phyloP scores from a whole-genome alignment of 2,113 vertebrate genomes.

The Tetraodon nigroviridis region DNA sequence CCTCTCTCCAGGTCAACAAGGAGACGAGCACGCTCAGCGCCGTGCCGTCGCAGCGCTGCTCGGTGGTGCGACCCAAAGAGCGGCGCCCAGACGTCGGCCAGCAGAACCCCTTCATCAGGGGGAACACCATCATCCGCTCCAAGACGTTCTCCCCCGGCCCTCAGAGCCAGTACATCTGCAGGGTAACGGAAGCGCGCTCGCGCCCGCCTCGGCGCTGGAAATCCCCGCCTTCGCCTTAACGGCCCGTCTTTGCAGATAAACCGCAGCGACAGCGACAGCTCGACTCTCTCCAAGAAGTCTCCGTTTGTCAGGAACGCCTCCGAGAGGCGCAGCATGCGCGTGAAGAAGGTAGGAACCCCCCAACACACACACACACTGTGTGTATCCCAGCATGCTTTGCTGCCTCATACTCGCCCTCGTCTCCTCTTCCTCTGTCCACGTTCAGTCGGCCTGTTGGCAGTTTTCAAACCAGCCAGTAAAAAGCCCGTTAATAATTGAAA shows the following conservation, averaged over 20 bases:
- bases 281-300: constrained; percentile 92
- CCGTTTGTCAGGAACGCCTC: constrained; percentile 91
- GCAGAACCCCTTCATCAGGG: constrained; percentile 85
- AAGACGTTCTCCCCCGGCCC: constrained; percentile 97
- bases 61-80: constrained; percentile 90
- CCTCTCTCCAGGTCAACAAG: constrained; percentile 61
- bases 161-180: constrained; percentile 95
- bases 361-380: too few species aligned
- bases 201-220: too few species aligned
- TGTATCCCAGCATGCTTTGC: neutral
- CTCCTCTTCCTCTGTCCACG: neutral
- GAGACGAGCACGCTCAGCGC: constrained; percentile 86
- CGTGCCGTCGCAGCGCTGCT: constrained; percentile 60
- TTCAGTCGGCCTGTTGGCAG: too few species aligned
- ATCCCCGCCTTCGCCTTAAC: neutral
- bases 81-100: constrained; percentile 76
- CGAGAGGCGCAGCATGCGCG: constrained; percentile 89
- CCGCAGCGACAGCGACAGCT: constrained; percentile 97
- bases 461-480: constrained; percentile 1
- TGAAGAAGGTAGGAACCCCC: constrained; percentile 83
- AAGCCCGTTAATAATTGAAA: constrained; percentile 46
- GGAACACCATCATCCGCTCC: constrained; percentile 94
- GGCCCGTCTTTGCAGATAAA: constrained; percentile 78
- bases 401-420: neutral
- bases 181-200: constrained; percentile 73